Base-by-base conservation (phyloP, 2,797 vertebrate species). In the Psittacula derbiana region DNA sequence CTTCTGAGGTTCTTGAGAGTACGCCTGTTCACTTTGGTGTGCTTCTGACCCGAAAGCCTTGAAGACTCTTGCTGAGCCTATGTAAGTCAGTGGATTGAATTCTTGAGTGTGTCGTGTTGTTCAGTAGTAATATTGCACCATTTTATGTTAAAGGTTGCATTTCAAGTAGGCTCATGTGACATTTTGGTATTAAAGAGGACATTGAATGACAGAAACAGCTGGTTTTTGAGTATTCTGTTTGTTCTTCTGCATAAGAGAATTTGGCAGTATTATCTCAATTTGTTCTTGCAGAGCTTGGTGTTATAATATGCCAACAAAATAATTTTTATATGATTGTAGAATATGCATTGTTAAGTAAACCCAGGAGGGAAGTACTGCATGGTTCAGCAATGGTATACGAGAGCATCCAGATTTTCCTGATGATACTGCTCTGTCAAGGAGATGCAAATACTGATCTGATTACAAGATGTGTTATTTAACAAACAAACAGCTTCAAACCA, bases 401-500 rank as follows among this genome's bases (percentile, higher is more conserved):
- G 82, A 79, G 43, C 67, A 70, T 86, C 76, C 46, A 75, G 94
- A 94, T 93, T 95, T 95, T 92, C 94, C 92, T 82, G 81, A 80
- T 87, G 70, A 38, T 90, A 73, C 40, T 65, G 50, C 15, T 74
- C 30, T 95, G 87, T 69, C 71, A 74, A 91, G 83, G 74, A 87
- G 71, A 95, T 95, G 95, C 86, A 97, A 94, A 95, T 95, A 64
- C 30, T 1, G 16, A 38, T 82, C 65, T 1, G 3, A 44, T 92
- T 92, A 95, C 58, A 73, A 36, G 64, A 61, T 57, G 11, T 23
- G 16, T 60, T 94, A 80, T 90, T 93, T 75, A 40, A 79, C 88
- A 89, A 84, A 31, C 73, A 89, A 90, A 87, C n/a, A 43, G 43
- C 89, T 93, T 95, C 88, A 84, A 86, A 90, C 78, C 69, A 88